Base-by-base conservation (phyloP, 1,140 invertebrate genomes). In the Apolygus lucorum region DNA sequence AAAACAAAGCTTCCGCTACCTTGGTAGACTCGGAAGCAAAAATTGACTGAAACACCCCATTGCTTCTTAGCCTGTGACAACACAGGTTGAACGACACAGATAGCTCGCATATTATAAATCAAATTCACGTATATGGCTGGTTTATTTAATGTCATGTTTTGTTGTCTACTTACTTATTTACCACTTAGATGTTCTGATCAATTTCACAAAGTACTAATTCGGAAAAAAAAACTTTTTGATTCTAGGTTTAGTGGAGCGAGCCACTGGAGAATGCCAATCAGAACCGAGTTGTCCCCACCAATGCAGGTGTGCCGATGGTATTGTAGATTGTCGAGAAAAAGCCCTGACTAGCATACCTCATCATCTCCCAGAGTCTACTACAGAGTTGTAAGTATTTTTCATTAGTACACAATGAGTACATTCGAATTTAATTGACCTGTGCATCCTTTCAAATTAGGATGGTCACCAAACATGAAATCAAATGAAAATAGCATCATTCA, bases 241-340 rank as follows among this genome's bases (percentile, higher is more conserved):
- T 68, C 24, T 4, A 70, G 69, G 69, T 22, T 52, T 70, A 14
- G 71, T 74, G 28, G 73, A 74, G 49, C 27, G 69, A 27, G 65
- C 62, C 13, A 74, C 34, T 22, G 73, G 83, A 72, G 90, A 94
- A 80, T 95, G 93, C 77, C 88, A 88, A 72, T 85, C 87, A 67
- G 90, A 93, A 78, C 88, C 89, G 27, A 86, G 87, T 72, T 99
- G 96, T 81, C 96, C 96, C 28, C 87, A 90, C 78, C 88, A 90
- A 52, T 99, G 96, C 79, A 84, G 88, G 71, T 99, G 96, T 82
- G 88, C 88, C 1, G 92, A 96, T 74, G 91, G 93, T 63, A 92
- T 96, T 68, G 92, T 97, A 8, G 95, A 99, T 84, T 99, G 96
- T 79, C 82, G 95, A 72, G 93, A 96, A 81, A 92, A 95, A 78